Evolutionary conservation across 2,888 invertebrate species (phyloP).

Genomic region (Drosophila paranaensis): DNA sequence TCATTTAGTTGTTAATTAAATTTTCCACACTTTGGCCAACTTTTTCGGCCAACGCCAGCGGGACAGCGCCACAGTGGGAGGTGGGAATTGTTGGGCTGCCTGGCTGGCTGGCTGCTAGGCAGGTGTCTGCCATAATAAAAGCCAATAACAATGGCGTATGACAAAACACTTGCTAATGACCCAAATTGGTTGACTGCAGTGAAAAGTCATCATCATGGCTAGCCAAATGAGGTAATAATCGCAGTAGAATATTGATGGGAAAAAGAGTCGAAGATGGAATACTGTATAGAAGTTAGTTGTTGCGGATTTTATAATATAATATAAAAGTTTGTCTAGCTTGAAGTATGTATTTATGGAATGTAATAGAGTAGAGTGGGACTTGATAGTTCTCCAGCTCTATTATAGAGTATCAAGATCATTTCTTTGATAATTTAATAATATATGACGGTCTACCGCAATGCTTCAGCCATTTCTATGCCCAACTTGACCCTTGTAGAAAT

Average conservation of each 20-base stretch:
- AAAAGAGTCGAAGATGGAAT: background rate
- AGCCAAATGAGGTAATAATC: constrained; percentile 33
- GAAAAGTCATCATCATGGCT: constrained; percentile 45
- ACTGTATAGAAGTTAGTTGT: background rate
- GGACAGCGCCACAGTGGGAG: background rate
- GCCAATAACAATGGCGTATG: constrained; percentile 26
- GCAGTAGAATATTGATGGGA: background rate
- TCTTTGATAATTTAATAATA: background rate
- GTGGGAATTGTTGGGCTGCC: background rate
- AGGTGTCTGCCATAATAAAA: constrained; percentile 1
- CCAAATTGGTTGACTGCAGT: constrained; percentile 70
- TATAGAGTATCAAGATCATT: background rate
- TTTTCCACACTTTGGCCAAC: constrained; percentile 62
- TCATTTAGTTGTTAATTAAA: constrained; percentile 81
- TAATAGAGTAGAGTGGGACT: too few relatives aligned
- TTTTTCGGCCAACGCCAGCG: constrained; percentile 12
- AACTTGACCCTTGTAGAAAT: constrained; percentile 1
- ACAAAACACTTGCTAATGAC: constrained; percentile 70
- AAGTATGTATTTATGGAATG: too few relatives aligned
- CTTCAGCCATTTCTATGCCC: background rate
- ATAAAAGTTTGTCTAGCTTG: too few relatives aligned
- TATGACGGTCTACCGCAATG: background rate
- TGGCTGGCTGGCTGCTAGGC: background rate
- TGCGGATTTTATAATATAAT: too few relatives aligned
- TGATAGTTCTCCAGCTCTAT: too few relatives aligned